Evolutionary conservation across 2,113 vertebrate species (phyloP).

Genomic region (Pao palembangensis): DNA sequence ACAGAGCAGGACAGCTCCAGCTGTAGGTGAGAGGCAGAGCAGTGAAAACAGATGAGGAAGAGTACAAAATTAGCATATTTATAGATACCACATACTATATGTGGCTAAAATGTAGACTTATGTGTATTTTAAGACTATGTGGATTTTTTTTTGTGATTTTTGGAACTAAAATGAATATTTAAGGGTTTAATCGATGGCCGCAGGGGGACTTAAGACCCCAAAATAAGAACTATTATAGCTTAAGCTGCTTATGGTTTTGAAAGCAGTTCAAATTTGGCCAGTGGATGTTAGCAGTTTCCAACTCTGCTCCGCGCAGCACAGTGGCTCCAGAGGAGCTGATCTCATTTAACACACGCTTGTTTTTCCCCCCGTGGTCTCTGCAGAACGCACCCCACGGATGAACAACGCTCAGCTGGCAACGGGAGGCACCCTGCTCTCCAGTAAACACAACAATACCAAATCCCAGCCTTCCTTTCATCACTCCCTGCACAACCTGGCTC

Average conservation of each 20-base stretch:
- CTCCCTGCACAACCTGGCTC: conserved; percentile 90
- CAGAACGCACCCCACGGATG: conserved; percentile 78
- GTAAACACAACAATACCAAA: conserved; percentile 84
- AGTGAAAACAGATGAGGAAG: too few species aligned
- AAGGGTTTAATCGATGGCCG: too few species aligned
- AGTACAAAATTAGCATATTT: conserved; percentile 34
- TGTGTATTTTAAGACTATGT: too few species aligned
- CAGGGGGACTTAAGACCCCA: conserved; percentile 27
- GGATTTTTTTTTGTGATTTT: too few species aligned
- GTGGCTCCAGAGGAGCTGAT: conserved; percentile 57
- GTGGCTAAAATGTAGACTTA: conserved; percentile 9
- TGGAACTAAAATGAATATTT: too few species aligned
- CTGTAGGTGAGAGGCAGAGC: not conserved
- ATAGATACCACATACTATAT: conserved; percentile 50
- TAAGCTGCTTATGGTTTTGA: conserved; percentile 32
- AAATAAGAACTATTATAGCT: conserved; percentile 53
- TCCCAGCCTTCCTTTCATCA: conserved; percentile 84
- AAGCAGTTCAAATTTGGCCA: conserved; percentile 30
- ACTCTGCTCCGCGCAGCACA: conserved; percentile 11
- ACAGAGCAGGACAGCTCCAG: too few species aligned
- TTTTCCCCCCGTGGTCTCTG: conserved; percentile 47
- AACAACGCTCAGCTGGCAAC: conserved; percentile 81
- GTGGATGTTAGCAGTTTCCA: conserved; percentile 44
- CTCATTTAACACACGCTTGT: conserved; percentile 55
- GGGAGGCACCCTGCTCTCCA: conserved; percentile 78